A percentile compares a stretch with the other conserved stretches of the same genome.
Conservation (phyloP, 2,113 vertebrate genomes). For the Cyanoramphus novaezelandiae region DNA sequence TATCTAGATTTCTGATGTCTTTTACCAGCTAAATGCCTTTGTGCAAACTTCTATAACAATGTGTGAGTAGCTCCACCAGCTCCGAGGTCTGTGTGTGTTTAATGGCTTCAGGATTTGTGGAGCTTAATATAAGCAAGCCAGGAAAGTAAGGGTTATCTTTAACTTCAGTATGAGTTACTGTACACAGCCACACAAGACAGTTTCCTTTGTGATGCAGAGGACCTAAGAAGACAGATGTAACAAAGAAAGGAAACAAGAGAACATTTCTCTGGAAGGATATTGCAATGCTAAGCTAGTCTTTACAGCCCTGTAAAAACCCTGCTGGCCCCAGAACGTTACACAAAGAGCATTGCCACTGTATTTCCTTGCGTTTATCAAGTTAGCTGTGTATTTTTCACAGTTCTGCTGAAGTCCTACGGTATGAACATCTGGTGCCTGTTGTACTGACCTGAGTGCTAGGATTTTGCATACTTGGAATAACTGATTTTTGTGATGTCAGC, state of each 20-base stretch:
- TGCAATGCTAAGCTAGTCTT: neutral
- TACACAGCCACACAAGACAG: neutral
- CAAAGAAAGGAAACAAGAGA: neutral
- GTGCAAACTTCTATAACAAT: neutral
- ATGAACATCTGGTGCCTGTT: neutral
- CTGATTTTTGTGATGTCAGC: neutral
- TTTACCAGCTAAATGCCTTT: neutral
- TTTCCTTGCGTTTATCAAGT: neutral
- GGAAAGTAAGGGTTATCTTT: neutral
- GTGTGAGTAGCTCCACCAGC: neutral
- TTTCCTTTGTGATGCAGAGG: neutral
- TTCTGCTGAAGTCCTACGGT: neutral
- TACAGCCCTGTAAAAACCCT: neutral
- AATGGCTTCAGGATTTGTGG: neutral
- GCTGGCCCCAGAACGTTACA: accelerated
- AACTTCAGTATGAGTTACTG: neutral
- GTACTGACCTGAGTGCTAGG: neutral
- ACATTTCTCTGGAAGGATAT: neutral
- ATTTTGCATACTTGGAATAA: neutral
- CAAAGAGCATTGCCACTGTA: neutral
- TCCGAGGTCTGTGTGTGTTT: neutral
- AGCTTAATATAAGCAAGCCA: neutral
- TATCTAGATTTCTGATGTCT: neutral
- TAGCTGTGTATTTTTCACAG: neutral
- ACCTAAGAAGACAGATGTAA: neutral